Evolutionary conservation across 2,888 invertebrate genomes (phyloP).

Genomic region (Eupithecia pulchellata): DNA sequence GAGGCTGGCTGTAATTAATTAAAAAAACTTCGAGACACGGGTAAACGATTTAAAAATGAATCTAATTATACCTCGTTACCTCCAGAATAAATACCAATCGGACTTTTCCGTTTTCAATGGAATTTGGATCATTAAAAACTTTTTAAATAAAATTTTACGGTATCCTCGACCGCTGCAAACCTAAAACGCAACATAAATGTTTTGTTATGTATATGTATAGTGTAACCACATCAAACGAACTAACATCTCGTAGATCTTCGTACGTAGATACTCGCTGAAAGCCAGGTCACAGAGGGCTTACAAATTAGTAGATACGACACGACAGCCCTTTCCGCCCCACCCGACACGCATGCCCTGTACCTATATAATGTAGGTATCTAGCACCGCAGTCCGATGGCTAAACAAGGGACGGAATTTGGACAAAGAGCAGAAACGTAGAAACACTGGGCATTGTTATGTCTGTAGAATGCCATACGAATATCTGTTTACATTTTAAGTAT

Average conservation of each 20-base stretch:
- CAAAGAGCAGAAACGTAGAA: background rate
- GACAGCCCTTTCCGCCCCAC: background rate
- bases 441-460: background rate
- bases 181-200: background rate
- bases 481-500: background rate
- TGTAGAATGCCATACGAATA: background rate
- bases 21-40: background rate
- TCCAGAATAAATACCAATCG: background rate
- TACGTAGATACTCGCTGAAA: no score
- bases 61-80: background rate
- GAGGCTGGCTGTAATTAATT: background rate
- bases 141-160: background rate
- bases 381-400: background rate
- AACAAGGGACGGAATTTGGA: background rate
- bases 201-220: background rate
- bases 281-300: background rate
- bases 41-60: background rate
- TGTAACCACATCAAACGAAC: background rate
- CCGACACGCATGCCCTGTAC: background rate
- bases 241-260: background rate
- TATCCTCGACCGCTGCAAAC: background rate
- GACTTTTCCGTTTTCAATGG: background rate
- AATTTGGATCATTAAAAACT: background rate
- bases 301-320: conserved; percentile 1
- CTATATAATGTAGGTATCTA: background rate